Evolutionary conservation across 1,140 invertebrate genomes (phyloP), one percentile per base, ranked within the genome.

Genomic region (Goniozus legneri): DNA sequence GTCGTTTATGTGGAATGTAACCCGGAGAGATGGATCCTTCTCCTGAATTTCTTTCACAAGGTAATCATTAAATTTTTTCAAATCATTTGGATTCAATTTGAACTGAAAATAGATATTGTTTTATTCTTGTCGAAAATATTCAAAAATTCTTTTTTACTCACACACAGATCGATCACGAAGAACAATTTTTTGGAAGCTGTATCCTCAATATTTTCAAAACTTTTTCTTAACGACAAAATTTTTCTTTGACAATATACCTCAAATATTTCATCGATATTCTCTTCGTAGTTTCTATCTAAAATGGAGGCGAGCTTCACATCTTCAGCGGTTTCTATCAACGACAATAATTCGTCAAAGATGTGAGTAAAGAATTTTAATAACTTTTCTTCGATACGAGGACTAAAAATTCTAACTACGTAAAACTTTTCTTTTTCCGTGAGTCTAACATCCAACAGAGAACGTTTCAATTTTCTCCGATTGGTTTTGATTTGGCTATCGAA

Each of bases 81-180:
- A 7, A 16, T 64, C 22, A 2, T 12, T 12, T 1, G 16, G 24
- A 8, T 10, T n/a, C 1, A 62, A 18, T 50, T 55, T 60, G 22
- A 56, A 18, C 68, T 71, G 39, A 13, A 62, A 66, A 32, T 8
- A n/a, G n/a, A n/a, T n/a, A n/a, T n/a, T n/a, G n/a, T n/a, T n/a
- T n/a, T n/a, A n/a, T n/a, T n/a, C n/a, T n/a, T n/a, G n/a, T n/a
- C n/a, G n/a, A n/a, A n/a, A n/a, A n/a, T n/a, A n/a, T n/a, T n/a
- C n/a, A n/a, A n/a, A n/a, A n/a, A n/a, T n/a, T n/a, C n/a, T n/a
- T n/a, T n/a, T n/a, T n/a, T n/a, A n/a, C n/a, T n/a, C n/a, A n/a
- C n/a, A n/a, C n/a, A n/a, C n/a, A n/a, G 13, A 10, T 40, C 13
- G 2, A 13, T 35, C 39, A 15, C 14, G 1, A 21, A 8, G 30